Conservation (phyloP, 2,888 invertebrate genomes). For the Nomada hirtipes region DNA sequence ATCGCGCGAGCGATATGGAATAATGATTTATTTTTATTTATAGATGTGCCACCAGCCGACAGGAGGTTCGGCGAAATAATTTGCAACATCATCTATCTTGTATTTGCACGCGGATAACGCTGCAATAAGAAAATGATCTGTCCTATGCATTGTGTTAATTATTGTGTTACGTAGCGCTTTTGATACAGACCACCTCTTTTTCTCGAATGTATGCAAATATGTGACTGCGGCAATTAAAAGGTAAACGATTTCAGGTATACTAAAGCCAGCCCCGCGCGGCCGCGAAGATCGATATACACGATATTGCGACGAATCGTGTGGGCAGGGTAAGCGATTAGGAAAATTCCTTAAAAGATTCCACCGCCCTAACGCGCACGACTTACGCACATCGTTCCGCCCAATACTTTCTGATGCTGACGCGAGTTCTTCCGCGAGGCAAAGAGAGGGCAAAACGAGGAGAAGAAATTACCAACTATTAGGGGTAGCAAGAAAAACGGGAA, state of each 20-base stretch:
- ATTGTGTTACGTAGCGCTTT: constrained; percentile 7
- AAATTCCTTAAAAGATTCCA: neutral
- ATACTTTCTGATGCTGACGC: neutral
- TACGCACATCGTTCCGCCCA: neutral
- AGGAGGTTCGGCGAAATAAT: neutral
- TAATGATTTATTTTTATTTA: neutral
- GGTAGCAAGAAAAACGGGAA: neutral
- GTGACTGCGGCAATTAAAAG: neutral
- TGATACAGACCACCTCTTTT: constrained; percentile 2
- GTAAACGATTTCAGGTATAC: constrained; percentile 13
- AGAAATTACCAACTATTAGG: too few relatives aligned
- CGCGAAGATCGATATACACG: neutral
- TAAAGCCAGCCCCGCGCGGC: too few relatives aligned
- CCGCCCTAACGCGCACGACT: neutral
- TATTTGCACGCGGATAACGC: neutral
- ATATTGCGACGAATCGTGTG: neutral
- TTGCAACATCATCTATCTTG: neutral
- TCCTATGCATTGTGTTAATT: constrained; percentile 1
- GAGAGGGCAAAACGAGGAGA: too few relatives aligned
- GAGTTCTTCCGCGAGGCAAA: too few relatives aligned
- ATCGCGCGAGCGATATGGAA: neutral
- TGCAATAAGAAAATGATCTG: neutral
- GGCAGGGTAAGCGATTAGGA: neutral
- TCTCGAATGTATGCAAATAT: constrained; percentile 29
- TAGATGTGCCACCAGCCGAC: neutral